phyloP scores from a whole-genome alignment of 2,797 vertebrate species.

The Coilia nasus region DNA sequence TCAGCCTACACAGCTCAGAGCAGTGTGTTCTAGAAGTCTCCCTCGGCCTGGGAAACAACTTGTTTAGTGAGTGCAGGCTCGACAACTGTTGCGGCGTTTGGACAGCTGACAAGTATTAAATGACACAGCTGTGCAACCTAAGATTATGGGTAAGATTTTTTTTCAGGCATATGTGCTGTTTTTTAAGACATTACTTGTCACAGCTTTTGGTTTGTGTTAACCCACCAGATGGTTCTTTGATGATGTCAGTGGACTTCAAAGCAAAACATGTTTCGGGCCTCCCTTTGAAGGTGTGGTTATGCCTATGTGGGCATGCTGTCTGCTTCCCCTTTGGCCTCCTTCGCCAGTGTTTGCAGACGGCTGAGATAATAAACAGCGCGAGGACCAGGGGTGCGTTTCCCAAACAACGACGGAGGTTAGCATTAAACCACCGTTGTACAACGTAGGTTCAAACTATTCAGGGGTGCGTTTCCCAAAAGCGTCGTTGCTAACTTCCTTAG shows the following conservation, averaged over 20 bases:
- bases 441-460: too few relatives aligned
- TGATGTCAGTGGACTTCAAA: background rate
- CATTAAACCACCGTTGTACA: too few relatives aligned
- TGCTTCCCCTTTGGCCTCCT: background rate
- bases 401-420: too few relatives aligned
- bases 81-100: background rate
- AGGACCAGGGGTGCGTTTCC: too few relatives aligned
- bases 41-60: background rate
- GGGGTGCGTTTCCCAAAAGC: too few relatives aligned
- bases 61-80: background rate
- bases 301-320: background rate
- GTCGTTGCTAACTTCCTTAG: too few relatives aligned
- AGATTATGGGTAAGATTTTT: background rate
- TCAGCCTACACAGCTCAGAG: slow-evolving; percentile 38
- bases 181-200: background rate
- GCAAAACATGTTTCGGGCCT: background rate
- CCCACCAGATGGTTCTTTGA: background rate
- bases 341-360: background rate
- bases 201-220: background rate
- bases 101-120: background rate
- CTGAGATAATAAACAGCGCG: slow-evolving; percentile 13
- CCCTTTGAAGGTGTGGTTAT: background rate
- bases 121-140: background rate
- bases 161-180: too few relatives aligned
- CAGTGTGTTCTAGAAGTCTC: background rate